Conservation (phyloP, 2,797 vertebrate genomes). For the Pyrocephalus nanus region DNA sequence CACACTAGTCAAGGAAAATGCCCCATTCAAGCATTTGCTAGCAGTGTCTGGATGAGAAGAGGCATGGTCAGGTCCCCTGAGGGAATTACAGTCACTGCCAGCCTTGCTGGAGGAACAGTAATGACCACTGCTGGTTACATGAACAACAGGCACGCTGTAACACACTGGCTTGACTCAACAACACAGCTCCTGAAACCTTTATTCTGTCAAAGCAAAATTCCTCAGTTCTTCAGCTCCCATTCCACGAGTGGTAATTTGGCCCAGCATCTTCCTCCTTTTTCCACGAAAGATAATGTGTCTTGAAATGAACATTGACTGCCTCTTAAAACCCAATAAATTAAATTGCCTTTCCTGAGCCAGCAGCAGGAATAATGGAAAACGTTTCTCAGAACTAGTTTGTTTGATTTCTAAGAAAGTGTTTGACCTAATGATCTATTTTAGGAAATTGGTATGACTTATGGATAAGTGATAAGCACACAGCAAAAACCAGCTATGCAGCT, state of each 20-base stretch:
- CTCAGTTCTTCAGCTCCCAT: neutral
- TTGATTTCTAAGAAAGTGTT: conserved; percentile 19
- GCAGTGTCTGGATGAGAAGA: neutral
- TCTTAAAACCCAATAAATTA: neutral
- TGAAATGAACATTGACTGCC: neutral
- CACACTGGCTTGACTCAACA: neutral
- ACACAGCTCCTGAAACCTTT: neutral
- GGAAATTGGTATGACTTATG: neutral
- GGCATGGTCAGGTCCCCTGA: neutral
- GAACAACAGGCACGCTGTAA: neutral
- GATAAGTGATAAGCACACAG: neutral
- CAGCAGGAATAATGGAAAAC: neutral
- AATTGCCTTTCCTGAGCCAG: neutral
- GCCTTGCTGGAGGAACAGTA: neutral
- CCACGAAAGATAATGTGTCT: neutral
- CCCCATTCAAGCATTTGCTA: neutral
- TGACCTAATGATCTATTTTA: conserved; percentile 11
- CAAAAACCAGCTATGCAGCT: neutral
- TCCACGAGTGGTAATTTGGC: neutral
- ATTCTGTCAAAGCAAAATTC: neutral
- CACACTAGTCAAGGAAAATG: neutral
- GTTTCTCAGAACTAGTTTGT: conserved; percentile 1
- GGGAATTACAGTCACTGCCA: neutral
- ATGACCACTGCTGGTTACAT: neutral
- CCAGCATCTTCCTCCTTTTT: neutral